phyloP scores from a whole-genome alignment of 2,888 invertebrate genomes.

The Brenthis daphne region DNA sequence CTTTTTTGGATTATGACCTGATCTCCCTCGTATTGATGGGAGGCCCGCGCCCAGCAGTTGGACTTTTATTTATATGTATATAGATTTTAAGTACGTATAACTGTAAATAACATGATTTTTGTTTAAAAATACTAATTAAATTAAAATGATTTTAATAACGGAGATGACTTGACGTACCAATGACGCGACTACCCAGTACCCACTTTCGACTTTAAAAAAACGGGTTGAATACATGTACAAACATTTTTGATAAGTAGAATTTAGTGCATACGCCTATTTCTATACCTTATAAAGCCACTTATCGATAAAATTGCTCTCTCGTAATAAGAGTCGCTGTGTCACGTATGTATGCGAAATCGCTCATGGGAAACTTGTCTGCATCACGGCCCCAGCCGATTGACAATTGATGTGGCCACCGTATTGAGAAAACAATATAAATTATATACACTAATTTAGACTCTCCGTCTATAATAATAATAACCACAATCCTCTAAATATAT shows the following conservation, averaged over 20 bases:
- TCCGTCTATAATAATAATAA: constrained; percentile 17
- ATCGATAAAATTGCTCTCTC: constrained; percentile 22
- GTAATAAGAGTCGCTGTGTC: constrained; percentile 48
- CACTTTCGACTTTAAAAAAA: too few relatives aligned
- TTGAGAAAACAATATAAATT: constrained; percentile 13
- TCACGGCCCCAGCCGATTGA: constrained; percentile 52
- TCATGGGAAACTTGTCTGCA: constrained; percentile 58
- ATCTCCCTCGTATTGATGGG: too few relatives aligned
- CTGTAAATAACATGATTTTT: too few relatives aligned
- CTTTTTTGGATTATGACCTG: too few relatives aligned
- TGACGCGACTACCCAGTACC: too few relatives aligned
- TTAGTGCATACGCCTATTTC: neutral
- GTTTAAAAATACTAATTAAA: too few relatives aligned
- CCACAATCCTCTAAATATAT: constrained; percentile 6
- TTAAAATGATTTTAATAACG: too few relatives aligned
- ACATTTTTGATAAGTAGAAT: neutral
- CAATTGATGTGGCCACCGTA: constrained; percentile 62
- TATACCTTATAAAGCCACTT: constrained; percentile 2
- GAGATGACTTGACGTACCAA: too few relatives aligned
- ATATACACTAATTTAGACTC: constrained; percentile 20
- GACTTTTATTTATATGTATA: too few relatives aligned
- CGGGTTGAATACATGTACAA: too few relatives aligned
- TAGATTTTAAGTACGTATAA: too few relatives aligned
- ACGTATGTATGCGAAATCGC: constrained; percentile 62
- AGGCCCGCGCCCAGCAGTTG: too few relatives aligned